Evolutionary conservation across 2,888 invertebrate species (phyloP), one percentile per base, ranked within the genome.

Genomic region (Eristalis arbustorum): DNA sequence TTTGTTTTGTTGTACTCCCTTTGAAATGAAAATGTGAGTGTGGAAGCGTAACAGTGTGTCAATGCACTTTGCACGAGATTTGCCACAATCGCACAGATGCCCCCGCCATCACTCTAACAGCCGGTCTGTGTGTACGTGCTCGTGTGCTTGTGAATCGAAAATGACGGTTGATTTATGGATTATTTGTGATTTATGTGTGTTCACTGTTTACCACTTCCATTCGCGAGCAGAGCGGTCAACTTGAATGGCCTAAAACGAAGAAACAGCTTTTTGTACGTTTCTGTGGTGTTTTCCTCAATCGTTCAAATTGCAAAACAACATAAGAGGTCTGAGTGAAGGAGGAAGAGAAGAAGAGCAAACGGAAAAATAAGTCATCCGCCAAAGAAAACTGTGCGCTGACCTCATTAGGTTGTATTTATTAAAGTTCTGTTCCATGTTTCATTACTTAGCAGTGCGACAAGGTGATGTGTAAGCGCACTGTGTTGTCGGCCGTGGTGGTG

Each of bases 51-150:
- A 79, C 72, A 25, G 13, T 49, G 67, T 79, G 79, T 79, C 79
- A 73, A 67, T 79, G 79, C 79, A 79, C 79, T 79, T 78, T 67
- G 73, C 79, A 79, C 79, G 72, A 40, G 64, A 64, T 78, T 72
- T 71, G 63, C 2, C 71, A 13, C 57, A n/a, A 14, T 59, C 62
- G n/a, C n/a, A n/a, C n/a, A n/a, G n/a, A n/a, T n/a, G n/a, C n/a
- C 31, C 31, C 22, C 34, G 25, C 34, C 25, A 18, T 69, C 28
- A 11, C 13, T 2, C 4, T 49, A 22, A 25, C 1, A 40, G 3
- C 18, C 22, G 13, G 11, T 40, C 1, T 71, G 34, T 71, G 22
- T 64, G 14, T 68, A 11, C n/a, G 37, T 69, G n/a, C n/a, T n/a
- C n/a, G n/a, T 42, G n/a, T n/a, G 40, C 1, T 3, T 42, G 42